Percentiles rank a stretch among this genome's conserved stretches.
These are phyloP conservation scores for Drosophila elegans DNA, from an alignment of 1,140 invertebrate genomes.

Conservation along the genomic window DNA sequence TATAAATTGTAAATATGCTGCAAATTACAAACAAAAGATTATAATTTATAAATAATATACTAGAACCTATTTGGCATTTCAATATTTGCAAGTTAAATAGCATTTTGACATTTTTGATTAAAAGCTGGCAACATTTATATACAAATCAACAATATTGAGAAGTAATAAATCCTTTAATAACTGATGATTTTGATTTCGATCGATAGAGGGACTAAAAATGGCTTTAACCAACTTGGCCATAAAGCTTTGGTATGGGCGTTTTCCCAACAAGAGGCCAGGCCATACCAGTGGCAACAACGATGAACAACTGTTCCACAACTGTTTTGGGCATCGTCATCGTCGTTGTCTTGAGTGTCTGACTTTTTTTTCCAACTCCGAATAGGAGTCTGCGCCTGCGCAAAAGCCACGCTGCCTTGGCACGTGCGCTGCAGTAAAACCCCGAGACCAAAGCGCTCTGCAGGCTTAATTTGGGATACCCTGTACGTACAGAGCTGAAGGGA, in stretches of 20 bases:
- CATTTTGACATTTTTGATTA: background rate
- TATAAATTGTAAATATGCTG: no score
- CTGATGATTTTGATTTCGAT: background rate
- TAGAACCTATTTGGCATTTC: no score
- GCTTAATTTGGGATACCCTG: slow-evolving; percentile 42
- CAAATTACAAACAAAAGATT: no score
- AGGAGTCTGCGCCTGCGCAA: slow-evolving; percentile 52
- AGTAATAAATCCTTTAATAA: no score
- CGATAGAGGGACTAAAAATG: background rate
- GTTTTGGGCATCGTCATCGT: slow-evolving; percentile 50
- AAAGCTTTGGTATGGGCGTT: slow-evolving; percentile 28
- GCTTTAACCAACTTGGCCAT: background rate
- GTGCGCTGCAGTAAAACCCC: slow-evolving; percentile 55
- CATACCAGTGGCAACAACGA: slow-evolving; percentile 36
- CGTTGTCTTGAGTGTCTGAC: slow-evolving; percentile 25
- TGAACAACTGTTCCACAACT: slow-evolving; percentile 53
- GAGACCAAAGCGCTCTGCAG: slow-evolving; percentile 36
- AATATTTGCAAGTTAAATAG: background rate
- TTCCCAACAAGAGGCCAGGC: slow-evolving; percentile 33
- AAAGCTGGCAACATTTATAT: no score
- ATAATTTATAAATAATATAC: no score
- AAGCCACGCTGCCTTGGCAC: slow-evolving; percentile 73
- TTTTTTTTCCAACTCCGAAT: slow-evolving; percentile 30
- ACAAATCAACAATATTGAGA: no score
- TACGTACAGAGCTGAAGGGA: background rate